Conservation (phyloP, 2,888 invertebrate genomes). For the Polydrusus cervinus region DNA sequence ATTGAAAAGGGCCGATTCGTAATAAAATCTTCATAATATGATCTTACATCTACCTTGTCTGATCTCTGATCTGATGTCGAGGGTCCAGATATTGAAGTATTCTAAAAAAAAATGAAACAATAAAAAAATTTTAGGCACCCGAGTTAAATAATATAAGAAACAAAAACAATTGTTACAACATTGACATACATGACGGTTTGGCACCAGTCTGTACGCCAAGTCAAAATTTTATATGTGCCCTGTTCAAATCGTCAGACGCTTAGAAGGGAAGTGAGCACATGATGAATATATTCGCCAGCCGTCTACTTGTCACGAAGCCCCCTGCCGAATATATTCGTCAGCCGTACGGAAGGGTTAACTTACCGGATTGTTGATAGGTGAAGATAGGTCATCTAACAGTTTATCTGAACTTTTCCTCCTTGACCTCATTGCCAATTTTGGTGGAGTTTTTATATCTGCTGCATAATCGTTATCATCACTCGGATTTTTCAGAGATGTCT, state of each 20-base stretch:
- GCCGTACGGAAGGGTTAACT: no score
- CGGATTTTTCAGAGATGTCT: not conserved
- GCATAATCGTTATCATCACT: conserved; percentile 3
- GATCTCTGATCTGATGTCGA: conserved; percentile 9
- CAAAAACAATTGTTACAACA: not conserved
- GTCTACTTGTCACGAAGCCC: no score
- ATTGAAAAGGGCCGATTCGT: conserved; percentile 7
- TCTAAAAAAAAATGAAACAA: conserved; percentile 3
- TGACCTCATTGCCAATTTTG: conserved; percentile 7
- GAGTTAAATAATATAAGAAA: conserved; percentile 2
- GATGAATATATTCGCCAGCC: no score
- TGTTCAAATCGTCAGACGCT: no score
- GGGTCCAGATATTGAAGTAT: conserved; percentile 4
- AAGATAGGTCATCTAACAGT: not conserved
- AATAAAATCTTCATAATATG: conserved; percentile 6
- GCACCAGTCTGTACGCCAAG: no score
- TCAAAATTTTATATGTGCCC: no score
- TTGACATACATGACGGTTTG: no score
- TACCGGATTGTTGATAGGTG: not conserved
- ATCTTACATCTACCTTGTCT: conserved; percentile 3
- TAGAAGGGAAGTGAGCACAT: no score
- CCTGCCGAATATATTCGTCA: no score
- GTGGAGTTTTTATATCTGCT: conserved; percentile 7
- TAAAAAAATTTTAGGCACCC: conserved; percentile 4
- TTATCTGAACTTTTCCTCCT: conserved; percentile 7